Evolutionary conservation across 2,888 invertebrate genomes (phyloP), one percentile per base, ranked within the genome.

Genomic region (Oligia fasciuncula): DNA sequence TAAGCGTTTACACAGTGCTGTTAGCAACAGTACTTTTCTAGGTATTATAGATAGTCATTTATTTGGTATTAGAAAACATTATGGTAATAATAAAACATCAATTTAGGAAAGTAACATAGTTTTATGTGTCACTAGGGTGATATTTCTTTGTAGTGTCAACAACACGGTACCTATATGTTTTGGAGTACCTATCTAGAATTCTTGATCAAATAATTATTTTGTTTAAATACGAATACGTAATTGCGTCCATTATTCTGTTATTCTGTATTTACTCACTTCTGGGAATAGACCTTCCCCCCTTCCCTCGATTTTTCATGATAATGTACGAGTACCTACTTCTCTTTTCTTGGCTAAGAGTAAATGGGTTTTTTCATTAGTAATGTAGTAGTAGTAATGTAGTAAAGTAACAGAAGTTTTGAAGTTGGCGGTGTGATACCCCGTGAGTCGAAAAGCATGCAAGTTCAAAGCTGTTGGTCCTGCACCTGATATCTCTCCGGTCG

Each of bases 11-110:
- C 14, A 17, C 63, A 60, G 4, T 29, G 13, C 14, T 62, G 51
- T 17, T n/a, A 11, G 17, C 3, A 40, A 62, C 9, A 62, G 6
- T 46, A 65, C 5, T 60, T 69, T 51, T 23, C 14, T 43, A 35
- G 19, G 11, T 71, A 62, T 43, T 65, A 70, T 76, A 67, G 46
- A 62, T 40, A 49, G 17, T 19, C 0, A 3, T 49, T 66, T 70
- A 29, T 29, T 29, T 29, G 29, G 60, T 81, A 40, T 66, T 23
- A 29, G 51, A 76, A 67, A 67, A 66, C 35, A 71, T 71, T 75
- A 63, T 3, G 6, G 35, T 17, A 4, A 14, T 35, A 66, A 60
- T 29, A 57, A 60, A 43, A 69, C 19, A 76, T 49, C 57, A 8
- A 76, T 76, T 63, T 63, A 65, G 1, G 29, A 40, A 23, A 68